phyloP scores from a whole-genome alignment of 64 coral and sea anemone species.

The Hydrozoanthus tunicans region DNA sequence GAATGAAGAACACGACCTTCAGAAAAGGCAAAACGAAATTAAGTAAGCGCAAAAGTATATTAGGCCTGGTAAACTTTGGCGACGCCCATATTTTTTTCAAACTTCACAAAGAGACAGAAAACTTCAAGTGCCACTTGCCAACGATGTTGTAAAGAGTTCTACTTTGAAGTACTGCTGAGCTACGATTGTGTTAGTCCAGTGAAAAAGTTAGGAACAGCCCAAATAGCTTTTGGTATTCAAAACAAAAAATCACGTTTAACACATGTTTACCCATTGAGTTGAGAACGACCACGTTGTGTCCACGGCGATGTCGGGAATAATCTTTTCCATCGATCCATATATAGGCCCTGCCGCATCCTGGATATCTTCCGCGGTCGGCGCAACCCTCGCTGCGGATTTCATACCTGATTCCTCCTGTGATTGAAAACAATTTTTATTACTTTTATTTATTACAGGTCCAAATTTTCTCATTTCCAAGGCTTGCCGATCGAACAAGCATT shows the following conservation, averaged over 20 bases:
- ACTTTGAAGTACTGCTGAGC: no score
- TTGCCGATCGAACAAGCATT: no score
- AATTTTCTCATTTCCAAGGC: no score
- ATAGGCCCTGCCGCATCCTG: constrained; percentile 21
- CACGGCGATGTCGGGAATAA: constrained; percentile 39
- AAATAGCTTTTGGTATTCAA: background rate
- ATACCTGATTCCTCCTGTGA: constrained; percentile 34
- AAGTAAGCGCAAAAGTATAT: background rate
- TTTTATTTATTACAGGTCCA: no score
- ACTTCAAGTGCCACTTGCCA: no score
- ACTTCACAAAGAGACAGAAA: no score
- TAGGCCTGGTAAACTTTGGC: no score
- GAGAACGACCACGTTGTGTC: constrained; percentile 28
- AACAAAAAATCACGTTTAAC: background rate
- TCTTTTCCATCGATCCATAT: constrained; percentile 40
- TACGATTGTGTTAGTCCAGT: no score
- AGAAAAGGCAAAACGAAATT: background rate
- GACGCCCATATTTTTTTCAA: no score
- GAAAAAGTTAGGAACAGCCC: no score
- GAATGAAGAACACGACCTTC: constrained; percentile 13
- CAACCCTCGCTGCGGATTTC: constrained; percentile 42
- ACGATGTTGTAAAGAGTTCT: no score
- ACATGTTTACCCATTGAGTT: background rate
- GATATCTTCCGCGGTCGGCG: background rate
- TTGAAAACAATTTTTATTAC: background rate